Base-by-base conservation (phyloP, 1,140 invertebrate species). In the Hylaeus volcanicus region DNA sequence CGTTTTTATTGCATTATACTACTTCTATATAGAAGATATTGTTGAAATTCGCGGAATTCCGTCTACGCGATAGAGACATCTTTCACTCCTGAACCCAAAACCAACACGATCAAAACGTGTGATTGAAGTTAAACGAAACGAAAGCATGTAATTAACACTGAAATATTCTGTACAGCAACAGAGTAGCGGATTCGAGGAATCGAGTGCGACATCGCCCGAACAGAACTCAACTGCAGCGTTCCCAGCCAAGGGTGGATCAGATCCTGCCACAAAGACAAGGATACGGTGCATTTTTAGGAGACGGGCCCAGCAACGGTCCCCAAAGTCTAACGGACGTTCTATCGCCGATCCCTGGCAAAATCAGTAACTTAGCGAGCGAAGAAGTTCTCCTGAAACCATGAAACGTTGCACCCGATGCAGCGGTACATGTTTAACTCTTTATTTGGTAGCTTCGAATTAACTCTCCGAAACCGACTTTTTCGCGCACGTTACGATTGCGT, bases 341-440 rank as follows among this genome's bases (percentile, higher is more conserved):
- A 6, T 71, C 84, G n/a, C 85, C 88, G 45, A 88, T 88, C 56
- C 85, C 89, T 53, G 81, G 77, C 15, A 89, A 88, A 51, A 81
- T 92, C 45, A 91, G 89, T 39, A 88, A 91, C 61, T 69, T 92
- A 3, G 87, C 89, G 6, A 87, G 87, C 37, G 91, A 92, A 71
- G 91, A 92, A 81, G 80, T 92, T 68, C 86, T 92, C 26, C 63
- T 92, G 0, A 92, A 92, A 68, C 84, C 86, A 15, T 92, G 66
- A 92, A 63, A 5, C 58, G 6, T 39, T 45, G n/a, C 58, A 61
- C 56, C 26, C 48, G 11, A 9, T 9, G n/a, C 73, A 74, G 41
- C 26, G 37, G 6, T 64, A 64, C 65, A 48, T 51, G 26, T 72
- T 51, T n/a, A 65, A 66, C 53, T 66, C 69, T 64, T 79, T 73